These are phyloP conservation scores for Campopleginae sp. DNA, from an alignment of 2,888 invertebrate species.

Conservation along the genomic window DNA sequence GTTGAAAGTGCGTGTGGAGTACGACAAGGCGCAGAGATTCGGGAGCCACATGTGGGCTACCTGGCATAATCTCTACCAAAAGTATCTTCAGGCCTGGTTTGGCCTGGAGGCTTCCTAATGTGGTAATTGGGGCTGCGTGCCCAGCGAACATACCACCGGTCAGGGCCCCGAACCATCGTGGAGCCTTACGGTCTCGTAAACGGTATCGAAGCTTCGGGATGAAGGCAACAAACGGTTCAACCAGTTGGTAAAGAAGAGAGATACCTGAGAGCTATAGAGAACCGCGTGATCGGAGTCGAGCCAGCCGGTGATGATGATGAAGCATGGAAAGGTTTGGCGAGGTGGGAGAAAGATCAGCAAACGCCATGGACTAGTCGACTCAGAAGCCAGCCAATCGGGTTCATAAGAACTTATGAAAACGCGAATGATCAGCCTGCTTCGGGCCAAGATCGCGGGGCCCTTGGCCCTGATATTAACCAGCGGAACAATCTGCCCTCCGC, in stretches of 20 bases:
- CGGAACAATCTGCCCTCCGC: constrained; percentile 59
- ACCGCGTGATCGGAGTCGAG: not conserved
- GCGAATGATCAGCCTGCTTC: constrained; percentile 35
- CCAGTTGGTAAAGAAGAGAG: not conserved
- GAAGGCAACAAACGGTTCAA: not conserved
- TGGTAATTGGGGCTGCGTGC: constrained; percentile 69
- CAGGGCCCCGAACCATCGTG: not conserved
- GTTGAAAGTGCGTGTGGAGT: not conserved
- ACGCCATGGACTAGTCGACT: not conserved
- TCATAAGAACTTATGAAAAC: not conserved
- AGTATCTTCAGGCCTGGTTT: constrained; percentile 27
- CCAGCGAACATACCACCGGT: constrained; percentile 44
- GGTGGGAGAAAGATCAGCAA: not conserved
- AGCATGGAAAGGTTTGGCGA: constrained; percentile 7
- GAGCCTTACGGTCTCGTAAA: not conserved
- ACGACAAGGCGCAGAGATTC: constrained; percentile 32
- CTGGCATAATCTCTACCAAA: constrained; percentile 12
- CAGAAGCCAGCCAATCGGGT: not conserved
- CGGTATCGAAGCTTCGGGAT: not conserved
- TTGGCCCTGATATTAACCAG: constrained; percentile 68
- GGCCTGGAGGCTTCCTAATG: constrained; percentile 60
- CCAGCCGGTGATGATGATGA: constrained; percentile 59
- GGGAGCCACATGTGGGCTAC: constrained; percentile 48
- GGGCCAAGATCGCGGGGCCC: constrained; percentile 44
- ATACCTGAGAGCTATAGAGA: not conserved